Evolutionary conservation across 2,888 invertebrate genomes (phyloP).

Genomic region (Papilio elwesi): DNA sequence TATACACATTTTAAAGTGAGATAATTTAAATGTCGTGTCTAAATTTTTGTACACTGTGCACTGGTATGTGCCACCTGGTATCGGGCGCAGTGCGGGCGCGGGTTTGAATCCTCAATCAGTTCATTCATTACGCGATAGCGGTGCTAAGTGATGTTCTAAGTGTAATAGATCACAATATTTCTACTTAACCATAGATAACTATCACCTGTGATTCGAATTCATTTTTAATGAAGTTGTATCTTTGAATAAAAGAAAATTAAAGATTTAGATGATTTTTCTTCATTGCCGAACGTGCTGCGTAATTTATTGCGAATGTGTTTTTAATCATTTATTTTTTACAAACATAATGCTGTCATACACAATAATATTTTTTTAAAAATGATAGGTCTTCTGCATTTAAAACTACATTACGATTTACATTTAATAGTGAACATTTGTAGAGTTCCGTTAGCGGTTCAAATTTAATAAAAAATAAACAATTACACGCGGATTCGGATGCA

Average conservation of each 20-base stretch:
- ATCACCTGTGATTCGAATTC: background rate
- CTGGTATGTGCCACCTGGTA: slow-evolving; percentile 30
- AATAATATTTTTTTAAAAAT: no score
- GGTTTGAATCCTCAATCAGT: slow-evolving; percentile 26
- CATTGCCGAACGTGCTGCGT: background rate
- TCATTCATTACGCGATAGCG: slow-evolving; percentile 19
- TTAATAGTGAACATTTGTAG: no score
- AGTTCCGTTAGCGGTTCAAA: no score
- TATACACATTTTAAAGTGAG: no score
- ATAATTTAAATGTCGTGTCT: slow-evolving; percentile 4
- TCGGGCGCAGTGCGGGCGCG: background rate
- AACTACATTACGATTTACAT: no score
- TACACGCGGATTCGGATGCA: no score
- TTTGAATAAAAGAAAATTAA: background rate
- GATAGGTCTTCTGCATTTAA: no score
- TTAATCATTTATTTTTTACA: no score
- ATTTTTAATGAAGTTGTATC: background rate
- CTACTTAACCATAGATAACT: slow-evolving; percentile 1
- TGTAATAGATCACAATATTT: background rate
- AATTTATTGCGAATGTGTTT: no score
- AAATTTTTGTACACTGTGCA: slow-evolving; percentile 14
- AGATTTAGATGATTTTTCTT: no score
- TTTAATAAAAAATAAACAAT: no score
- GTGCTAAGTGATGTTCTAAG: slow-evolving; percentile 20
- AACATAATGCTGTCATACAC: no score